A percentile compares a stretch with the other conserved stretches of the same genome.
Conservation (phyloP, 2,888 invertebrate genomes). For the Endotricha flammealis region DNA sequence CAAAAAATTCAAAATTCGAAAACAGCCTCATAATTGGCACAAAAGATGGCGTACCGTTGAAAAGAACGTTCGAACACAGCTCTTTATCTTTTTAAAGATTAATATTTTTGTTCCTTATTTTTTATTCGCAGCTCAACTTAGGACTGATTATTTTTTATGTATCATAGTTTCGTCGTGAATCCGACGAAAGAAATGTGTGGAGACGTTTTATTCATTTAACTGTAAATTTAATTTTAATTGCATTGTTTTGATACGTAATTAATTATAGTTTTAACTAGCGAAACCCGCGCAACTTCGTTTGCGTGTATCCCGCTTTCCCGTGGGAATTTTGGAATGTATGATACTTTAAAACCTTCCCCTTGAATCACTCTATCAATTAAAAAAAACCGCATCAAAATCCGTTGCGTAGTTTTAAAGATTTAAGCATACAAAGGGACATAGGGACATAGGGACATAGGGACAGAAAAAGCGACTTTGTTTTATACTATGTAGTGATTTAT, state of each 20-base stretch:
- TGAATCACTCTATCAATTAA: no score
- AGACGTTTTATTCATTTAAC: slow-evolving; percentile 27
- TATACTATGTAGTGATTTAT: no score
- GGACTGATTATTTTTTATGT: slow-evolving; percentile 54
- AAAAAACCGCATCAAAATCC: no score
- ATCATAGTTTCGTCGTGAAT: slow-evolving; percentile 45
- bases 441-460: no score
- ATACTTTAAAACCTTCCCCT: no score
- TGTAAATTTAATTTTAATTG: slow-evolving; percentile 5
- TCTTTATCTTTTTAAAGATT: slow-evolving; percentile 64
- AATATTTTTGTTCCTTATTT: slow-evolving; percentile 61
- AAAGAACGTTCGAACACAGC: slow-evolving; percentile 50
- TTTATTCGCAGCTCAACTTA: slow-evolving; percentile 49
- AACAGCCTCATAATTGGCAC: slow-evolving; percentile 69
- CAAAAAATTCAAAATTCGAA: slow-evolving; percentile 35
- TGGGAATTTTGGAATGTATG: no score
- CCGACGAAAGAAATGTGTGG: slow-evolving; percentile 32
- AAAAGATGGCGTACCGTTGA: slow-evolving; percentile 66
- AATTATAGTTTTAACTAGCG: no score
- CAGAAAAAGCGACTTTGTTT: no score
- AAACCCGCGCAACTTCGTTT: no score
- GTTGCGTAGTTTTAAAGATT: no score
- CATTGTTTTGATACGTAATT: slow-evolving; percentile 7
- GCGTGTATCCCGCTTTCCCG: no score
- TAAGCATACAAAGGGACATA: no score